A percentile compares a stretch with the other conserved stretches of the same genome.
Evolutionary conservation across 1,140 invertebrate species (phyloP).

Genomic region (Anastrepha obliqua): DNA sequence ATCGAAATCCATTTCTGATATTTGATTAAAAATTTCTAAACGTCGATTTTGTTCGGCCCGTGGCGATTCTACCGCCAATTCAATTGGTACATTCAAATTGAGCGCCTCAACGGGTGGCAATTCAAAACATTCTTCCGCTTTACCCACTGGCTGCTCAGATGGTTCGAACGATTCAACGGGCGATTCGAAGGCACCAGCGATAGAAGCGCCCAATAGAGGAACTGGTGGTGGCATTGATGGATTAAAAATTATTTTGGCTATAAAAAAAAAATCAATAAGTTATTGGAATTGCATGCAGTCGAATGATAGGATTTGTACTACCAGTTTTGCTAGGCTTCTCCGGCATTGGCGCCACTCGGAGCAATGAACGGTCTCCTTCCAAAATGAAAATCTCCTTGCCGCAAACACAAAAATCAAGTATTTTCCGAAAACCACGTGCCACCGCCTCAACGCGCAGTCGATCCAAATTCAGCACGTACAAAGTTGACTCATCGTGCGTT

Average conservation of each 20-base stretch:
- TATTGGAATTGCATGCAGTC: not conserved
- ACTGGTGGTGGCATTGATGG: constrained; percentile 69
- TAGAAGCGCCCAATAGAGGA: constrained; percentile 62
- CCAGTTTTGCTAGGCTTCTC: constrained; percentile 67
- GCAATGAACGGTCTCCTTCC: constrained; percentile 79
- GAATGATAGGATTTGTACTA: constrained; percentile 43
- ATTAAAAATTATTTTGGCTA: constrained; percentile 69
- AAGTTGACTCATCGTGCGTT: constrained; percentile 81
- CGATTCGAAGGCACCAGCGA: constrained; percentile 61
- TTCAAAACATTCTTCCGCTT: constrained; percentile 77
- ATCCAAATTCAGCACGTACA: constrained; percentile 86
- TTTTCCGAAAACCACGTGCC: constrained; percentile 74
- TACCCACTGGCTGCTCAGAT: constrained; percentile 67
- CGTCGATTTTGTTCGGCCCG: constrained; percentile 68
- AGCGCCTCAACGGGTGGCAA: constrained; percentile 74
- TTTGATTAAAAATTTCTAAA: constrained; percentile 71
- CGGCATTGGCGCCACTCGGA: constrained; percentile 77
- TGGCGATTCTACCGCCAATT: constrained; percentile 73
- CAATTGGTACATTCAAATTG: constrained; percentile 73
- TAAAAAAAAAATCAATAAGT: constrained; percentile 20
- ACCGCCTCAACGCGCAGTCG: constrained; percentile 77
- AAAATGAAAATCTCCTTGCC: constrained; percentile 84
- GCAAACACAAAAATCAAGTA: constrained; percentile 68
- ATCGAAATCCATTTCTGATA: constrained; percentile 71
- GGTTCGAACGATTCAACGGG: constrained; percentile 64